phyloP scores from a whole-genome alignment of 2,888 invertebrate genomes.

The Geophilus truncorum region DNA sequence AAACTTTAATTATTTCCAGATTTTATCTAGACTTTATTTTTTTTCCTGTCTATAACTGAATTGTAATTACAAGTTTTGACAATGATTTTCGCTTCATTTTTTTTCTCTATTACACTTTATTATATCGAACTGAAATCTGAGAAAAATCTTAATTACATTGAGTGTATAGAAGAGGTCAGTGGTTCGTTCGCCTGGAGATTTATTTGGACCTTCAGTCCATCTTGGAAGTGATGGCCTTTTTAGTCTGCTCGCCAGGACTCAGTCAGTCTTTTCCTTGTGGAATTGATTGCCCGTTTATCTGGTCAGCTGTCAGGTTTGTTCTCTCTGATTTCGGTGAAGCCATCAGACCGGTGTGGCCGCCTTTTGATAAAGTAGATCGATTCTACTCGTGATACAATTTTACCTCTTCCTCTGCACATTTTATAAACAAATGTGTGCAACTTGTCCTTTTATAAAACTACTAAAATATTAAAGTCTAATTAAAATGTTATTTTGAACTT shows the following conservation, averaged over 20 bases:
- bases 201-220: neutral
- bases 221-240: neutral
- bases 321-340: neutral
- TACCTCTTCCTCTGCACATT: too few species aligned
- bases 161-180: neutral
- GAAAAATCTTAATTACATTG: neutral
- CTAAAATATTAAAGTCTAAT: too few species aligned
- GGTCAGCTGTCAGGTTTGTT: conserved; percentile 19
- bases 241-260: neutral
- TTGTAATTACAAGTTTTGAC: too few species aligned
- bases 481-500: too few species aligned
- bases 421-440: neutral
- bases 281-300: conserved; percentile 27
- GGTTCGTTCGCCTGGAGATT: neutral
- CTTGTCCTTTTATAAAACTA: neutral
- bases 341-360: neutral
- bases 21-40: too few species aligned
- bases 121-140: neutral
- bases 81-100: too few species aligned
- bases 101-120: too few species aligned
- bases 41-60: too few species aligned
- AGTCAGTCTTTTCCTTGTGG: neutral
- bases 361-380: neutral
- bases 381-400: neutral
- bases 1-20: too few species aligned